These are phyloP conservation scores for Seriola aureovittata DNA, from an alignment of 2,113 vertebrate species.

Conservation along the genomic window DNA sequence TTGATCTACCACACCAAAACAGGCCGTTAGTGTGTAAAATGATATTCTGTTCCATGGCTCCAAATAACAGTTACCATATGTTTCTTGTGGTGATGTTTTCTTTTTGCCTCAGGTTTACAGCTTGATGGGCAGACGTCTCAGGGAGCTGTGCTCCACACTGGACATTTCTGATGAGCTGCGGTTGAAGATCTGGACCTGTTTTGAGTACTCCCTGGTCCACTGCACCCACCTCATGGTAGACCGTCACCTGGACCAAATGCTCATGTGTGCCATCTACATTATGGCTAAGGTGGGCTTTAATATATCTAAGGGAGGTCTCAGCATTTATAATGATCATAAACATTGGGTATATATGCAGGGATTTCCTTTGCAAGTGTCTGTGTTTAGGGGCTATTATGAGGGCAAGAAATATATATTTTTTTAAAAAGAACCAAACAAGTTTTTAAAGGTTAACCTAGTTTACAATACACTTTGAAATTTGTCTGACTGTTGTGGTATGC, in stretches of 20 bases:
- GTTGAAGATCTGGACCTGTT: constrained; percentile 94
- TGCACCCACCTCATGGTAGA: constrained; percentile 90
- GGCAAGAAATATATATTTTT: background rate
- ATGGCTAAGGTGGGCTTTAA: constrained; percentile 44
- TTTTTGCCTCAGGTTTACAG: constrained; percentile 89
- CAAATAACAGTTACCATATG: no score
- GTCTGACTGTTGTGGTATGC: background rate
- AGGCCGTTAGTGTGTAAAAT: background rate
- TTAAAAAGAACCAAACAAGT: background rate
- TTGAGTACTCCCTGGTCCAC: constrained; percentile 91
- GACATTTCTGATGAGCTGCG: constrained; percentile 88
- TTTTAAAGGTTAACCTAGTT: background rate
- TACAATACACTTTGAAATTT: background rate
- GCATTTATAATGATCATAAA: background rate
- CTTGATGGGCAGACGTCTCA: constrained; percentile 88
- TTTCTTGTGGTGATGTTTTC: background rate
- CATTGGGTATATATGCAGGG: background rate
- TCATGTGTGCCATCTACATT: constrained; percentile 80
- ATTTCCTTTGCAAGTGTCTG: background rate
- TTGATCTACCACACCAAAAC: no score
- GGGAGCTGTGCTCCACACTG: constrained; percentile 88
- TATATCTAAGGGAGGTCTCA: background rate
- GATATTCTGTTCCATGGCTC: background rate
- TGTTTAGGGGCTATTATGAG: background rate
- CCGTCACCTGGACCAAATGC: constrained; percentile 89